A percentile compares a stretch with the other conserved stretches of the same genome.
phyloP scores from a whole-genome alignment of 2,113 vertebrate genomes.

The Empidonax alnorum region DNA sequence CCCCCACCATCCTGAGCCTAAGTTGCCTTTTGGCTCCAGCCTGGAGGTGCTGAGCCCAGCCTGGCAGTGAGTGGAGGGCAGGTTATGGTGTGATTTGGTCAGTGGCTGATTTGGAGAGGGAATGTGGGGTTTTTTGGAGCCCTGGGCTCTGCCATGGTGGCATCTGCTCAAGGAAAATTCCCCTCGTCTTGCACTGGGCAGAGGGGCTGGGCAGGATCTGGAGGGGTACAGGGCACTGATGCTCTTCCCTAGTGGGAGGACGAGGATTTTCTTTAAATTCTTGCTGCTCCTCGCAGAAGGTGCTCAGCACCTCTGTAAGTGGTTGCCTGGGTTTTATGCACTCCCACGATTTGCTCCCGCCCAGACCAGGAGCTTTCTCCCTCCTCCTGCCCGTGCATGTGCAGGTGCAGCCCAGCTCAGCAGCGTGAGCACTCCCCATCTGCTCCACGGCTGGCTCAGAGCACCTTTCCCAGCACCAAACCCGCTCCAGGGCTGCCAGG shows the following conservation, averaged over 20 bases:
- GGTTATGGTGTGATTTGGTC: not conserved
- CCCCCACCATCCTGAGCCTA: not conserved
- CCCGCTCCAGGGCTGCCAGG: rapidly evolving
- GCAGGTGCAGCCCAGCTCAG: not conserved
- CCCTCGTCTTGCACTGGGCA: not conserved
- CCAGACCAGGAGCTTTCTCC: not conserved
- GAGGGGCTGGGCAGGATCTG: not conserved
- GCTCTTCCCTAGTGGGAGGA: rapidly evolving
- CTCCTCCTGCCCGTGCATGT: not conserved
- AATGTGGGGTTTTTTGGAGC: not conserved
- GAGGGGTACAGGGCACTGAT: not conserved
- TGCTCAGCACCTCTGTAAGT: not conserved
- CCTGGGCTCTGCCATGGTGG: rapidly evolving
- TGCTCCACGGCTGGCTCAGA: rapidly evolving
- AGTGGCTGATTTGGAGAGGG: not conserved
- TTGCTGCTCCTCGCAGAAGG: not conserved
- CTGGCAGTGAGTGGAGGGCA: not conserved
- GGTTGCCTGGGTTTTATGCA: rapidly evolving
- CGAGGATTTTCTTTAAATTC: not conserved
- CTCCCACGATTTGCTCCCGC: not conserved
- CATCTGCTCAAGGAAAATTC: not conserved
- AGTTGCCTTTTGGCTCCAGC: not conserved
- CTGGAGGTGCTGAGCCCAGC: not conserved
- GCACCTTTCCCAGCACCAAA: rapidly evolving
- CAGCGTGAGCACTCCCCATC: rapidly evolving